Evolutionary conservation across 2,797 vertebrate species (phyloP), one percentile per base, ranked within the genome.

Genomic region (Phrynocephalus vlangalii): DNA sequence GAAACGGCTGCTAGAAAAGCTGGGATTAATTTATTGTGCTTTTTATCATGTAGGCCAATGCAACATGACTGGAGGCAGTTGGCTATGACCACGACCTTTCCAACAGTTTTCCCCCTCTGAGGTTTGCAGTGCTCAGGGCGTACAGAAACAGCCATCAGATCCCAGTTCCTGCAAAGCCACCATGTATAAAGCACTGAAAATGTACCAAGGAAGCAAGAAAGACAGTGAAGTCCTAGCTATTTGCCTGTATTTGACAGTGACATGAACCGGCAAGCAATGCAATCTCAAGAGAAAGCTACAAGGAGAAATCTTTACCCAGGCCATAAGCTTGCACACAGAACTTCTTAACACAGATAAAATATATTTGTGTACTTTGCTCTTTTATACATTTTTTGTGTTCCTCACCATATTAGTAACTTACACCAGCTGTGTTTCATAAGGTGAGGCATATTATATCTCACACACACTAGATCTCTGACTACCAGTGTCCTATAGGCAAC

Each of bases 51-150:
- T 11, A 82, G 28, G 18, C 5, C 16, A 84, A 73, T 80, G 82
- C 75, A 81, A 81, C 38, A 77, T 77, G 67, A 86, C 79, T 83
- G 3, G 68, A 63, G 79, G 26, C 8, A 75, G 79, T 73, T 81
- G 90, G 83, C 71, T 72, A 60, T 79, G 71, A 56, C 88, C 90
- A 91, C 88, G 20, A 92, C 77, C 77, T 94, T 93, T 94, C 79
- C 48, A 90, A 18, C 0, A 9, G 1, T 86, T 80, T 71, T 71
- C 26, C 90, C 90, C 87, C 20, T 44, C 90, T 85, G 7, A 83
- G 52, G 10, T 86, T 73, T 91, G 68, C 89, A 88, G 11, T 87
- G 6, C 2, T 83, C 60, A 88, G 91, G 89, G 72, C 4, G 87
- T 84, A 88, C 26, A 87, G 50, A 66, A 87, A 73, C 86, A 66